Conservation (phyloP, 2,888 invertebrate genomes). For the Diogma glabrata region DNA sequence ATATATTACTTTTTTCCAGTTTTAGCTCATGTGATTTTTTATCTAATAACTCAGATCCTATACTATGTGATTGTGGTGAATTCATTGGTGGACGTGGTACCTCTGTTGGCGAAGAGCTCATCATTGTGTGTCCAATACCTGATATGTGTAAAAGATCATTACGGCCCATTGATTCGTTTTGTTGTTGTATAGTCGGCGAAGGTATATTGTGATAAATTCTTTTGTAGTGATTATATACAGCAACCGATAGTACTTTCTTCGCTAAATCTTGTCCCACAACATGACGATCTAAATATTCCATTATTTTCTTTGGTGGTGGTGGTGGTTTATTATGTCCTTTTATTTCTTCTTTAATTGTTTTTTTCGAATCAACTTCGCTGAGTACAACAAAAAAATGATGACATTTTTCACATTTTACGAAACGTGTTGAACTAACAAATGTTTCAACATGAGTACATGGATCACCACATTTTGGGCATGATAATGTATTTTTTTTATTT, state of each 20-base stretch:
- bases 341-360: conserved; percentile 67
- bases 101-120: conserved; percentile 35
- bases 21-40: conserved; percentile 69
- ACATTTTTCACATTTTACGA: conserved; percentile 96
- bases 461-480: conserved; percentile 95
- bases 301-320: conserved; percentile 95
- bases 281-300: conserved; percentile 90
- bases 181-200: conserved; percentile 19
- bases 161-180: conserved; percentile 29
- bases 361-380: conserved; percentile 85
- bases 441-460: conserved; percentile 97
- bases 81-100: conserved; percentile 27
- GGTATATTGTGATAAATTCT: conserved; percentile 89
- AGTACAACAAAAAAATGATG: conserved; percentile 95
- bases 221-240: conserved; percentile 99
- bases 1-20: conserved; percentile 92
- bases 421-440: conserved; percentile 91
- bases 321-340: conserved; percentile 65
- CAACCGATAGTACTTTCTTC: conserved; percentile 94
- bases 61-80: conserved; percentile 24
- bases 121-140: conserved; percentile 57
- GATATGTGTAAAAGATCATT: conserved; percentile 75
- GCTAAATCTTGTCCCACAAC: conserved; percentile 96
- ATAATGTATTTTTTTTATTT: conserved; percentile 59
- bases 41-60: conserved; percentile 72